Evolutionary conservation across 2,113 vertebrate species (phyloP).

Genomic region (Forbesichthys papilliferus): DNA sequence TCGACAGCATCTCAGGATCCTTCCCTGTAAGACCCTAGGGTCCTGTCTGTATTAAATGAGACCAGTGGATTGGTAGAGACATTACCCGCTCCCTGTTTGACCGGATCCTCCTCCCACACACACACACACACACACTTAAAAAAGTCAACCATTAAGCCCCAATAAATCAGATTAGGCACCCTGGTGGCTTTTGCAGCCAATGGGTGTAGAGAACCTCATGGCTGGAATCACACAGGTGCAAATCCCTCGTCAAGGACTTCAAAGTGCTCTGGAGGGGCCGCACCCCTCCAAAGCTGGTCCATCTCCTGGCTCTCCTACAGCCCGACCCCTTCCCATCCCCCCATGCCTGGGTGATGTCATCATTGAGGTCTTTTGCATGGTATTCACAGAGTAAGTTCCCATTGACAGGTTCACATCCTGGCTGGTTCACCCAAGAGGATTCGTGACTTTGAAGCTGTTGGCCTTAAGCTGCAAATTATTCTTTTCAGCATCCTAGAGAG

Average conservation of each 20-base stretch:
- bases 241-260: conserved; percentile 89
- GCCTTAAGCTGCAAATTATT: conserved; percentile 96
- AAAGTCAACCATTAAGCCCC: conserved; percentile 66
- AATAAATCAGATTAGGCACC: conserved; percentile 76
- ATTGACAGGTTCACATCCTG: conserved; percentile 93
- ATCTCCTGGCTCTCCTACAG: conserved; percentile 68
- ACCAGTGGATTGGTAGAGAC: conserved; percentile 58
- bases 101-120: conserved; percentile 42
- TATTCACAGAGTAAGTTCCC: conserved; percentile 87
- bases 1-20: conserved; percentile 38
- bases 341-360: conserved; percentile 91
- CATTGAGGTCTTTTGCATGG: conserved; percentile 90
- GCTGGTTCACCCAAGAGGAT: conserved; percentile 87
- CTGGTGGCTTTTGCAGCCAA: conserved; percentile 68
- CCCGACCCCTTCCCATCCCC: conserved; percentile 56
- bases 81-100: conserved; percentile 71
- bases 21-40: conserved; percentile 57
- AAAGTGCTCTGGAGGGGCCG: conserved; percentile 84
- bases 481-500: conserved; percentile 85
- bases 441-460: conserved; percentile 97
- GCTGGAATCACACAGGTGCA: conserved; percentile 84
- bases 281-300: conserved; percentile 76
- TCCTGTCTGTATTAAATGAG: conserved; percentile 64
- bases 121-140: conserved; percentile 30
- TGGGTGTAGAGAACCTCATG: conserved; percentile 58